Percentiles rank a stretch among this genome's conserved stretches.
Evolutionary conservation across 2,888 invertebrate species (phyloP).

Genomic region (Liodrosophila aerea): DNA sequence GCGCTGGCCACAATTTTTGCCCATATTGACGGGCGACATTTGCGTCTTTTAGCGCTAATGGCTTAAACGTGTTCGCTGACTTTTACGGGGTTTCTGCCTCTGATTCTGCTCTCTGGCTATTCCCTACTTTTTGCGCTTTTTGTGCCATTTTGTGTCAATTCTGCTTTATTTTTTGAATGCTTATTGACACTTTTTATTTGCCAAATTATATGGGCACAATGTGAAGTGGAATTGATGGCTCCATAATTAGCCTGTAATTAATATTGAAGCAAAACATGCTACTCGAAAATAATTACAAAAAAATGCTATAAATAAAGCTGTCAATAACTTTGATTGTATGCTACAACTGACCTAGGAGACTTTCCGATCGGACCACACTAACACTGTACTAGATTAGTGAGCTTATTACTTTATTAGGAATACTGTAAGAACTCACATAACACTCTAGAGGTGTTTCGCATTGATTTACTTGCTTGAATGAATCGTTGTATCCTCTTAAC

Average conservation of each 20-base stretch:
- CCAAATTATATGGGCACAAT: constrained; percentile 15
- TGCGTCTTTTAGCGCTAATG: constrained; percentile 62
- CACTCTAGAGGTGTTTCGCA: too few relatives aligned
- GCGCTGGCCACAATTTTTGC: constrained; percentile 41
- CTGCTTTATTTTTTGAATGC: constrained; percentile 26
- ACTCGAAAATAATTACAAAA: not conserved
- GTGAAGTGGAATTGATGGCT: constrained; percentile 5
- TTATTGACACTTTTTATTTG: constrained; percentile 43
- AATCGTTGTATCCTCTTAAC: too few relatives aligned
- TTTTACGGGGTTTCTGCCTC: constrained; percentile 37
- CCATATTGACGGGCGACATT: constrained; percentile 63
- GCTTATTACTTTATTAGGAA: too few relatives aligned
- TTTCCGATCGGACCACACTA: too few relatives aligned
- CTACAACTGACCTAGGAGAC: too few relatives aligned
- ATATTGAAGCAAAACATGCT: not conserved
- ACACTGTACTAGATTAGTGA: too few relatives aligned
- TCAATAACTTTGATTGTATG: too few relatives aligned
- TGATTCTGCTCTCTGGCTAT: constrained; percentile 5
- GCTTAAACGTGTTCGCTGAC: constrained; percentile 66
- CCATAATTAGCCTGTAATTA: not conserved
- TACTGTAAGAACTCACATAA: too few relatives aligned
- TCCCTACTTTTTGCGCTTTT: constrained; percentile 13
- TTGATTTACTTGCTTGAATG: too few relatives aligned
- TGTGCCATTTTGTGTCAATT: constrained; percentile 36
- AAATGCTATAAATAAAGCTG: too few relatives aligned